Base-by-base conservation (phyloP, 2,888 invertebrate species). In the Noctua janthina region DNA sequence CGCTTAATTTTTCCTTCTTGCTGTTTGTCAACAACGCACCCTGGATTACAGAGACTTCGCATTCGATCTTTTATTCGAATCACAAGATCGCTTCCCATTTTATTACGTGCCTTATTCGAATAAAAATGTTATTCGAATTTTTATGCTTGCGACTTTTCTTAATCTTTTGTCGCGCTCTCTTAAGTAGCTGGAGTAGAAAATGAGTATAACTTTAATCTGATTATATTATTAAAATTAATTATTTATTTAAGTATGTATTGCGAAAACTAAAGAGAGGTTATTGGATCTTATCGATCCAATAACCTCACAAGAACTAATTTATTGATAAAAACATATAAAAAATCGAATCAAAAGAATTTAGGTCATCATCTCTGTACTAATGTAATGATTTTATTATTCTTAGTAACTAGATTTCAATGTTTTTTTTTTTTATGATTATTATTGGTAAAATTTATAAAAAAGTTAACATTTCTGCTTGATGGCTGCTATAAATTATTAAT, bases 21-120 rank as follows among this genome's bases (percentile, higher is more conserved):
- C 73, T 82, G 84, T 87, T 83, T 74, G 68, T 87, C 84, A 84
- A 84, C 71, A 87, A 59, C 64, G 56, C 43, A 68, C 78, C 64
- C 84, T 64, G 51, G 67, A 72, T 78, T 78, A 72, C 29, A 59
- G 8, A 35, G 68, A 87, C 29, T 68, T 68, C 39, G 51, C 13
- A 68, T 83, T 59, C 70, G 43, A 78, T 87, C 46, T 77, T 83
- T 87, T 84, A 87, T 84, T 74, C 62, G 62, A 77, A 68, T 83
- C 83, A 78, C 67, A 74, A 74, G 64, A 72, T 74, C 78, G 78
- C 39, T 54, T 83, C 71, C 74, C 56, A 66, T 69, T 84, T 59
- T 68, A 76, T 71, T 56, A 35, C 69, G 59, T 87, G 59, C 54
- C 39, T 35, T 73, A 68, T 82, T 72, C 56, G 62, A 17, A 64